phyloP scores from a whole-genome alignment of 2,113 vertebrate genomes.

The Cavia aperea region DNA sequence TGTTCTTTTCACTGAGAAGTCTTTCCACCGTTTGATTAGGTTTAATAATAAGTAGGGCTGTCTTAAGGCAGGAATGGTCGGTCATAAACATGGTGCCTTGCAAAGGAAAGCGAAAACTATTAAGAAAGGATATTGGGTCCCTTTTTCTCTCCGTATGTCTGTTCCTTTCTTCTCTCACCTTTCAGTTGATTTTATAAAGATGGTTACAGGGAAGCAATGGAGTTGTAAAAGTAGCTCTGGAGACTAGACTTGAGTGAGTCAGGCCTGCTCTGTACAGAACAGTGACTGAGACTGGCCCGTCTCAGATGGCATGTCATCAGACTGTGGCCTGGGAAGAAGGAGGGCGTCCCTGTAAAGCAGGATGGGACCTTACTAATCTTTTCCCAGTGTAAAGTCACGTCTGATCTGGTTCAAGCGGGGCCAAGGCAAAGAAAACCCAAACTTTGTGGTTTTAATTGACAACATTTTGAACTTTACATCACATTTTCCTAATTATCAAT shows the following conservation, averaged over 20 bases:
- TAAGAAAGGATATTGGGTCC: not conserved
- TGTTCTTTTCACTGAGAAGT: not conserved
- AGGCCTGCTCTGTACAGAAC: not conserved
- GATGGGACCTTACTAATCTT: not conserved
- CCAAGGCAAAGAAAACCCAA: not conserved
- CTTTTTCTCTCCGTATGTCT: not conserved
- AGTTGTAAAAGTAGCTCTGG: not conserved
- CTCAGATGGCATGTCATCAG: accelerated
- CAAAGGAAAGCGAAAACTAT: not conserved
- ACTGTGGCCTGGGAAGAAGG: not conserved
- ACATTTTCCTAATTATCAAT: constrained; percentile 11
- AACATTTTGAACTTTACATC: constrained; percentile 5
- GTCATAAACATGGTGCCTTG: not conserved
- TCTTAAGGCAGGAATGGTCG: not conserved
- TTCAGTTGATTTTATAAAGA: not conserved
- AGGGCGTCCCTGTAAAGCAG: not conserved
- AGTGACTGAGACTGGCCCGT: not conserved
- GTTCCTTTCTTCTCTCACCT: not conserved
- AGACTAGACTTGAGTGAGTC: not conserved
- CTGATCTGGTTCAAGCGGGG: not conserved
- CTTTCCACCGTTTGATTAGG: not conserved
- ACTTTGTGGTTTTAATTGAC: not conserved
- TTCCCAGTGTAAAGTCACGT: not conserved
- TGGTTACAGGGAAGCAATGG: not conserved
- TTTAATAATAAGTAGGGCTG: not conserved